Base-by-base conservation (phyloP, 2,797 vertebrate species). In the Gymnodraco acuticeps region DNA sequence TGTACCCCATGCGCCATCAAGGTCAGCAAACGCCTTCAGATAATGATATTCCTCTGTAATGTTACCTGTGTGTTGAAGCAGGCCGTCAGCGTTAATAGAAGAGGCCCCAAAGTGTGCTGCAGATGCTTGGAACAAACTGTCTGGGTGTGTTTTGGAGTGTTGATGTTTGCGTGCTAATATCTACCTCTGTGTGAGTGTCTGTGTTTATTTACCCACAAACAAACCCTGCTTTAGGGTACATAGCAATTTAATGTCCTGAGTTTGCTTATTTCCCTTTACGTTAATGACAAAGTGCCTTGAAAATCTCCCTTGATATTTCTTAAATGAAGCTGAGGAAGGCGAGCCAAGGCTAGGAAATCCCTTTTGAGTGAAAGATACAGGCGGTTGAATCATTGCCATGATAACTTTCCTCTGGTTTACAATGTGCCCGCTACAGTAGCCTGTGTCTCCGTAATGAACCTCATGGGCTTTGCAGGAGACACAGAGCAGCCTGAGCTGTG, bases 361-460 rank as follows among this genome's bases (percentile, higher is more conserved):
- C 89, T 76, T 92, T 89, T 88, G 90, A 93, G 87, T 82, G 81
- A 89, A 88, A 92, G 89, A 89, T 82, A 89, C 90, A 92, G 85
- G 85, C 85, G 77, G 85, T 86, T 87, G 88, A 89, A 94, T 94
- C 89, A 94, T 94, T 55, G 87, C 88, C 83, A 73, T 88, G 89
- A 94, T 94, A 90, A 93, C 89, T 87, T 92, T 91, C 75, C 82
- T 80, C 73, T 82, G 87, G 88, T 93, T 93, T 88, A 89, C 89
- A 87, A 83, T 89, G 86, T 87, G 87, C 89, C 58, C 80, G 83
- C 90, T 90, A 85, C 85, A 83, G 89, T 84, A 88, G 88, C 91
- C 69, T 10, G 82, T 88, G 84, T 93, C 90, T 94, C 84, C 56
- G 82, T 95, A 95, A 95, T 95, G 90, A 95, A 93, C 92, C 95